Evolutionary conservation across 2,888 invertebrate genomes (phyloP).

Genomic region (Zaprionus lineosus): DNA sequence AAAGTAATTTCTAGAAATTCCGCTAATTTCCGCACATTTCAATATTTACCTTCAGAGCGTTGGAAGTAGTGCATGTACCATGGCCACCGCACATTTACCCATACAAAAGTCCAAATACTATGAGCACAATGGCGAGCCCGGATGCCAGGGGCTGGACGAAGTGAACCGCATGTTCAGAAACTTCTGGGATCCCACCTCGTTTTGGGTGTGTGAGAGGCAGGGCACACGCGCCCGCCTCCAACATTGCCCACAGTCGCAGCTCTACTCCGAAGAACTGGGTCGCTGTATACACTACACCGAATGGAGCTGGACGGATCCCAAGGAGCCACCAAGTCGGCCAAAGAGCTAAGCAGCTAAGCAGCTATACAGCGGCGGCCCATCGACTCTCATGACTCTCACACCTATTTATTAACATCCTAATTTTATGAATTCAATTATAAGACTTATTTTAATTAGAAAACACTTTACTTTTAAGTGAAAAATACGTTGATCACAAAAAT

Average conservation of each 20-base stretch:
- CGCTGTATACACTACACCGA: slow-evolving; percentile 75
- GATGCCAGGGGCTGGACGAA: slow-evolving; percentile 76
- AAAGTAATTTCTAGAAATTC: background rate
- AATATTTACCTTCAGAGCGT: background rate
- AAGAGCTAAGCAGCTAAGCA: slow-evolving; percentile 23
- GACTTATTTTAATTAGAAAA: slow-evolving; percentile 59
- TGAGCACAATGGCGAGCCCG: slow-evolving; percentile 77
- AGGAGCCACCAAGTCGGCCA: slow-evolving; percentile 79
- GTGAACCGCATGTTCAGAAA: slow-evolving; percentile 78
- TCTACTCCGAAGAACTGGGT: slow-evolving; percentile 72
- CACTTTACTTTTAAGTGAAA: slow-evolving; percentile 55
- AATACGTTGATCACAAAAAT: slow-evolving; percentile 30
- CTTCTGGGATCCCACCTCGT: slow-evolving; percentile 80
- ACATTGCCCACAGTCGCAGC: slow-evolving; percentile 68
- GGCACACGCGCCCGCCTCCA: slow-evolving; percentile 64
- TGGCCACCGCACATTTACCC: slow-evolving; percentile 66
- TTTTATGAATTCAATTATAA: slow-evolving; percentile 21
- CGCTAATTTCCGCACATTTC: slow-evolving; percentile 6
- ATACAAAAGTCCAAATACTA: slow-evolving; percentile 65
- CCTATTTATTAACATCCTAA: slow-evolving; percentile 20
- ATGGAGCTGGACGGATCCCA: slow-evolving; percentile 79
- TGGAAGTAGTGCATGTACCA: slow-evolving; percentile 2
- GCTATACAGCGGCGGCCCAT: too few relatives aligned
- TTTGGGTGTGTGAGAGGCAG: slow-evolving; percentile 77
- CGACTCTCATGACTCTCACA: background rate